Conservation (phyloP, 1,140 invertebrate genomes). For the Drosophila lini region DNA sequence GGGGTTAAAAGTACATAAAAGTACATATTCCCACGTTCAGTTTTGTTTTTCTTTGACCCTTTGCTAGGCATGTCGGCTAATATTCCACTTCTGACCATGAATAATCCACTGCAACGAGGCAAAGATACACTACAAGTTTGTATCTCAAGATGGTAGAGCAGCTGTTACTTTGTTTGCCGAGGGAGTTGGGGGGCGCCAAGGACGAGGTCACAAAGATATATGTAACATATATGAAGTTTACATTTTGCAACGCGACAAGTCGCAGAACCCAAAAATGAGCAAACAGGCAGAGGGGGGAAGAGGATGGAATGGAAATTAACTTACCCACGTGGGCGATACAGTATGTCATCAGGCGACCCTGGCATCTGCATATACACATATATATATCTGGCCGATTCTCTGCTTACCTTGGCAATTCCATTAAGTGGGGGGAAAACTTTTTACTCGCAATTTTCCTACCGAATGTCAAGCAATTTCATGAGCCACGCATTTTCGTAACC, state of each 20-base stretch:
- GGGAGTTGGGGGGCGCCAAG: constrained; percentile 2
- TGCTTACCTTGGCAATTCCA: constrained; percentile 26
- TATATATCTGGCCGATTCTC: neutral
- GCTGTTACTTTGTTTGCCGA: neutral
- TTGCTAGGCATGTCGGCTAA: neutral
- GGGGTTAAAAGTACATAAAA: no score
- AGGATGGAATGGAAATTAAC: constrained; percentile 30
- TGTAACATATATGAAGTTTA: constrained; percentile 10
- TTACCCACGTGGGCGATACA: constrained; percentile 5
- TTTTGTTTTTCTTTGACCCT: neutral
- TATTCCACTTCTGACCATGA: neutral
- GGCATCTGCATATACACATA: neutral
- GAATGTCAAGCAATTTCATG: constrained; percentile 31
- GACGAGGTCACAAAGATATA: neutral
- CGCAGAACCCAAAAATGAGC: constrained; percentile 30
- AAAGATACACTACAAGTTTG: neutral
- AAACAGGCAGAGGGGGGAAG: constrained; percentile 13
- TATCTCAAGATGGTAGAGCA: neutral
- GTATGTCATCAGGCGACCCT: neutral
- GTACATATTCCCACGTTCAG: neutral
- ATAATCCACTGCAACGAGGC: neutral
- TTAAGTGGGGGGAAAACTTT: constrained; percentile 34
- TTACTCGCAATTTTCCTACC: constrained; percentile 23
- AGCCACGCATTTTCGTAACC: constrained; percentile 12
- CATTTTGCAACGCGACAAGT: constrained; percentile 34